These are phyloP conservation scores for Pseudonaja textilis DNA, from an alignment of 2,113 vertebrate species.

Conservation along the genomic window DNA sequence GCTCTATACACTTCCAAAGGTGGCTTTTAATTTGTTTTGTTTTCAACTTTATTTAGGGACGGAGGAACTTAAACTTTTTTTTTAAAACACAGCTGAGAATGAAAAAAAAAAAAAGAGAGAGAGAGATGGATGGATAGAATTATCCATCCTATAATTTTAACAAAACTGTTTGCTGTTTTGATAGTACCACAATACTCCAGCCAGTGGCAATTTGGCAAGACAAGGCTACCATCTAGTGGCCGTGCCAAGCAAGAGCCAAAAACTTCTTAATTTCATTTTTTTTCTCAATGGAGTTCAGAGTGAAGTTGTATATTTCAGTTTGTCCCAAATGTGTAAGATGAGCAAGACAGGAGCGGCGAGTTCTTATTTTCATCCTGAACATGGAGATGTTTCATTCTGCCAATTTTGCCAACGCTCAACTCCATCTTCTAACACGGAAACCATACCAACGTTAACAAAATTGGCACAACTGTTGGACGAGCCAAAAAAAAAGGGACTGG, in stretches of 20 bases:
- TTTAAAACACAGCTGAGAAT: not conserved
- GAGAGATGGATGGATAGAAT: not conserved
- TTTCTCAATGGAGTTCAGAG: not conserved
- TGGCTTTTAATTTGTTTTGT: not conserved
- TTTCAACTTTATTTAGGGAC: not conserved
- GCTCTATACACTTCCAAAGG: not conserved
- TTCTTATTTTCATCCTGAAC: not conserved
- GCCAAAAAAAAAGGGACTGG: not conserved
- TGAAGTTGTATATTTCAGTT: not conserved
- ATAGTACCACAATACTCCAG: not conserved
- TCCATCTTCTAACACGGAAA: not conserved
- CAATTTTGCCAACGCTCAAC: not conserved
- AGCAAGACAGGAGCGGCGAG: not conserved
- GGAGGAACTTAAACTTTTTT: not conserved
- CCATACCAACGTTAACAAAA: not conserved
- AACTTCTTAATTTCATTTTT: not conserved
- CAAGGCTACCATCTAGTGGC: conserved; percentile 75
- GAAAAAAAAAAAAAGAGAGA: not conserved
- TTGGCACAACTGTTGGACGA: not conserved
- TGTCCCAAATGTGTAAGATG: not conserved
- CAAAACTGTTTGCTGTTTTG: no score
- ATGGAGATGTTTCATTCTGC: not conserved
- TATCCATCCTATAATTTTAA: no score
- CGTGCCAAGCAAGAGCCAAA: not conserved
- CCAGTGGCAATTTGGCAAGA: conserved; percentile 42